Conservation (phyloP, 2,888 invertebrate species). For the Pseudanteris insignis region DNA sequence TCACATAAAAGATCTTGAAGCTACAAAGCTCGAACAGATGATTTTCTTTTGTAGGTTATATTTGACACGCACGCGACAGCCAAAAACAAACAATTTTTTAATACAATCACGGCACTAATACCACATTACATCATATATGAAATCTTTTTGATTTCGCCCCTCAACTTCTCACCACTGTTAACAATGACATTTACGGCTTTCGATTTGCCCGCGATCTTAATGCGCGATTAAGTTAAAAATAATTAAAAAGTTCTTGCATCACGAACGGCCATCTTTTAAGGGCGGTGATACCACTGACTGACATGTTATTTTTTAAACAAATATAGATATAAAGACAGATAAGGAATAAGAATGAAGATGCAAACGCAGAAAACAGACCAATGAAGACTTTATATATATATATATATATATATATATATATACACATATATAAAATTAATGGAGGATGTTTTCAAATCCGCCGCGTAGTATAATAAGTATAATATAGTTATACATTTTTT, state of each 20-base stretch:
- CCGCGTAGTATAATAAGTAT: no score
- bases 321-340: slow-evolving; percentile 1
- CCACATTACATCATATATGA: slow-evolving; percentile 27
- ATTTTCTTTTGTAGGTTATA: slow-evolving; percentile 50
- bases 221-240: slow-evolving; percentile 49
- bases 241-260: slow-evolving; percentile 53
- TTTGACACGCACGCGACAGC: slow-evolving; percentile 49
- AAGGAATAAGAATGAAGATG: not conserved
- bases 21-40: no score
- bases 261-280: slow-evolving; percentile 56
- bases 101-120: slow-evolving; percentile 27
- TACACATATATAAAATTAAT: no score
- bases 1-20: no score
- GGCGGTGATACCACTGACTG: slow-evolving; percentile 54
- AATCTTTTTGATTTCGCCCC: no score
- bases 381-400: no score
- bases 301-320: slow-evolving; percentile 34
- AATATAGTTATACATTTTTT: no score
- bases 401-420: no score
- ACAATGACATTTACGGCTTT: slow-evolving; percentile 28
- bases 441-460: no score
- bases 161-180: slow-evolving; percentile 3
- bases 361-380: no score
- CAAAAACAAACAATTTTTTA: slow-evolving; percentile 32
- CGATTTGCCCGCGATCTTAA: slow-evolving; percentile 38